phyloP scores from a whole-genome alignment of 2,113 vertebrate species.

The Cottus gobio region DNA sequence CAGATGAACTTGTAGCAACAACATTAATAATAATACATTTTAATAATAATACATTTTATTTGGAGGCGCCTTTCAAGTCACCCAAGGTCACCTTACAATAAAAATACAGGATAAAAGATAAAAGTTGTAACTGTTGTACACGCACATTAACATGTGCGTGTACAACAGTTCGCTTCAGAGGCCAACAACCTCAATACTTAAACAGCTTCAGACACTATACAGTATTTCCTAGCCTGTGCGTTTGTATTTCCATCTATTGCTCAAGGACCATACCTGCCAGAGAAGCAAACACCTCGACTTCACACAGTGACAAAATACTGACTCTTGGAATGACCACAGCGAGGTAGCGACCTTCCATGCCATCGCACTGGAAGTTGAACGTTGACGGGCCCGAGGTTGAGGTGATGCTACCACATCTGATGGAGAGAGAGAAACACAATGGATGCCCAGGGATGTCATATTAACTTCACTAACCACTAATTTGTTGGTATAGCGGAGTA shows the following conservation, averaged over 20 bases:
- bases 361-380: neutral
- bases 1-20: neutral
- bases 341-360: slow-evolving; percentile 21
- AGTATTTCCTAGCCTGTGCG: neutral
- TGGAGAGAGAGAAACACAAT: neutral
- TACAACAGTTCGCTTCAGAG: neutral
- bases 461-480: neutral
- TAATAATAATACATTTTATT: too few relatives aligned
- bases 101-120: too few relatives aligned
- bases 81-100: too few relatives aligned
- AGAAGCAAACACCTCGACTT: slow-evolving; percentile 30
- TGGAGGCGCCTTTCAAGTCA: too few relatives aligned
- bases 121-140: too few relatives aligned
- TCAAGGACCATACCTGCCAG: slow-evolving; percentile 3
- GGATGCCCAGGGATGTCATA: neutral
- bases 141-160: neutral
- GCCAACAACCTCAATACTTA: neutral
- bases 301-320: neutral
- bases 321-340: fast-evolving
- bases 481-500: too few relatives aligned
- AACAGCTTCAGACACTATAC: neutral
- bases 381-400: fast-evolving
- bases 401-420: slow-evolving; percentile 7
- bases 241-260: neutral
- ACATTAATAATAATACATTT: too few relatives aligned